Evolutionary conservation across 30 jellyfish, hydroid and myxozoan species (phyloP).

Genomic region (Cassiopea andromeda): DNA sequence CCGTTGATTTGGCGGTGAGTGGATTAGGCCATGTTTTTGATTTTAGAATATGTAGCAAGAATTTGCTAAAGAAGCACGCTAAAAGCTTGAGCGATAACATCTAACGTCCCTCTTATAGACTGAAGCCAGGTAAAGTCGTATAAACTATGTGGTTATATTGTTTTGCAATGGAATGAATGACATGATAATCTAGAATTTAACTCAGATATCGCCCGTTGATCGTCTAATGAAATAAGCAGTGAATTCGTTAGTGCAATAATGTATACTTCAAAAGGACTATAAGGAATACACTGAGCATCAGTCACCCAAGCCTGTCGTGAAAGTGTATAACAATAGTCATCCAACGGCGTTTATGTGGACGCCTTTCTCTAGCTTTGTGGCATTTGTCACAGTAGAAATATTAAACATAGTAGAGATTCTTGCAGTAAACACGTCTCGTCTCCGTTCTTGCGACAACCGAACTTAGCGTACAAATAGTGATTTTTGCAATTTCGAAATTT

Average conservation of each 20-base stretch:
- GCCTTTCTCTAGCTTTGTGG: background rate
- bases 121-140: background rate
- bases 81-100: background rate
- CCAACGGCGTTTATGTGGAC: background rate
- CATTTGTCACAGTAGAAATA: too few species aligned
- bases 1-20: conserved; percentile 61
- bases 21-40: conserved; percentile 1
- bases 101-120: background rate
- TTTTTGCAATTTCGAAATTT: too few species aligned
- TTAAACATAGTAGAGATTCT: background rate
- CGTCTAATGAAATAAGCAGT: background rate
- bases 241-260: background rate
- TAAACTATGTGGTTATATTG: background rate
- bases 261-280: background rate
- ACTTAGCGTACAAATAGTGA: too few species aligned
- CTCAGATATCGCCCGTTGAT: background rate
- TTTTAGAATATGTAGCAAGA: background rate
- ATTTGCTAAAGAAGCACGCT: background rate
- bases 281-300: background rate
- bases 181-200: background rate
- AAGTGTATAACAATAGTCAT: too few species aligned
- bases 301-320: background rate
- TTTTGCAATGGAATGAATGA: background rate
- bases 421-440: background rate
- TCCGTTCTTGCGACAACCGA: background rate